phyloP scores from a whole-genome alignment of 2,888 invertebrate species.

The Oasisia sp. region DNA sequence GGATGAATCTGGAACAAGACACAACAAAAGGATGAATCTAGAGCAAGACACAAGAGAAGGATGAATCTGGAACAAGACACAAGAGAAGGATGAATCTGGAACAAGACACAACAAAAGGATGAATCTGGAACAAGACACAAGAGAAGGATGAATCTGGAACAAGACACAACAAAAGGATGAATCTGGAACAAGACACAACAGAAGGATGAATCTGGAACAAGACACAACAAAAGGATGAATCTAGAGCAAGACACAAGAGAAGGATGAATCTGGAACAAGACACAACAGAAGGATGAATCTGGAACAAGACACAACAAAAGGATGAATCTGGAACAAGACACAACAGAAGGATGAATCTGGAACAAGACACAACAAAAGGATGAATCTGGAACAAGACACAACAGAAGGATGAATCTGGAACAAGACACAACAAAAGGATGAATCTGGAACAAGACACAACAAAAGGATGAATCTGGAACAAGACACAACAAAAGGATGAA shows the following conservation, averaged over 20 bases:
- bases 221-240: constrained; percentile 93
- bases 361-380: constrained; percentile 82
- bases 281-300: constrained; percentile 96
- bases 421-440: constrained; percentile 86
- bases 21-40: constrained; percentile 95
- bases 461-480: constrained; percentile 87
- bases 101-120: constrained; percentile 86
- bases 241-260: constrained; percentile 79
- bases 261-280: constrained; percentile 85
- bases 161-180: constrained; percentile 90
- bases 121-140: constrained; percentile 79
- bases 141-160: constrained; percentile 88
- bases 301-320: constrained; percentile 78
- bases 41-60: constrained; percentile 75
- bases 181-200: constrained; percentile 82
- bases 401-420: constrained; percentile 90
- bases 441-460: constrained; percentile 83
- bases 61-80: constrained; percentile 85
- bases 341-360: constrained; percentile 93
- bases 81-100: constrained; percentile 92
- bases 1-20: constrained; percentile 84
- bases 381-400: constrained; percentile 82
- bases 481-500: constrained; percentile 93
- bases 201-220: constrained; percentile 85
- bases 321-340: constrained; percentile 83